Evolutionary conservation across 2,113 vertebrate genomes (phyloP), one percentile per base, ranked within the genome.

Genomic region (Lophura nycthemera): DNA sequence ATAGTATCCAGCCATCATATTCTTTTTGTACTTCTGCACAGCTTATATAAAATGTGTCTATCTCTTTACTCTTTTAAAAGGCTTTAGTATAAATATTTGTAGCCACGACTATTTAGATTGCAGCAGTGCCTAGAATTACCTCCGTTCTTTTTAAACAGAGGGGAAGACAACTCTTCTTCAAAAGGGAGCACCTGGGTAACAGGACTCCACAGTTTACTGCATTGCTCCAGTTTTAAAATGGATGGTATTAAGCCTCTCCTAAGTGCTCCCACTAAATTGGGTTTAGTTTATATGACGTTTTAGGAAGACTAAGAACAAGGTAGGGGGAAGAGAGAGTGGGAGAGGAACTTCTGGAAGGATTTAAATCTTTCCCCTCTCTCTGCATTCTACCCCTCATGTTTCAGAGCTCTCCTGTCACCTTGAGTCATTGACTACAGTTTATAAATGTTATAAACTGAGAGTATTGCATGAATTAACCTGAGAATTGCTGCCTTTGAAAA

Each of bases 51-150:
- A 91, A 87, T 77, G 36, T 4, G n/a, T 72, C 61, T 76, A 6
- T 64, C 75, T 70, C 91, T 83, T 91, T 95, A 78, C 27, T 79
- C 63, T 93, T 87, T 66, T 92, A 87, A 93, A 96, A 95, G 76
- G 64, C 43, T 90, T 71, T 88, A 77, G 17, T 88, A 11, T 90
- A 96, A 95, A 93, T 88, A 90, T 97, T 96, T 95, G 85, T 79
- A 77, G 87, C 32, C 60, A 70, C 0, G 0, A 73, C 75, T 83
- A 34, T 70, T 94, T 84, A 84, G n/a, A 76, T 86, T 93, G 79
- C 70, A 93, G 45, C 54, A 70, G 30, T 81, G 75, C 47, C 43
- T 79, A 40, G 81, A 95, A 92, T 90, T 95, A 61, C 79, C 52
- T 91, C 73, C 42, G 27, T 79, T 70, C 52, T 57, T 95, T 91